phyloP scores from a whole-genome alignment of 2,888 invertebrate genomes.

The Cepaea hortensis region DNA sequence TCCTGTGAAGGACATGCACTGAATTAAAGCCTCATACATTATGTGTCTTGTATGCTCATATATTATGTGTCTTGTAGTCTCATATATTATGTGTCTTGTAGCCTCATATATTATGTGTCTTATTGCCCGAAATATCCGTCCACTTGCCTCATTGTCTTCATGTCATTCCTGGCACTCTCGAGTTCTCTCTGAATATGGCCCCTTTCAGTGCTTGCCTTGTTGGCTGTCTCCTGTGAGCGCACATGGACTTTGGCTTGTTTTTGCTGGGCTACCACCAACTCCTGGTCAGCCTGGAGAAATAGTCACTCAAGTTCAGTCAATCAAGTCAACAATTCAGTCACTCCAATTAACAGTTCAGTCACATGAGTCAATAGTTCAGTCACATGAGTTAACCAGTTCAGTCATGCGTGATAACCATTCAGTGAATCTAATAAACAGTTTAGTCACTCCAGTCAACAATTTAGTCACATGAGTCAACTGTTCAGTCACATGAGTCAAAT shows the following conservation, averaged over 20 bases:
- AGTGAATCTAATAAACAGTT: too few relatives aligned
- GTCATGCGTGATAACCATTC: too few relatives aligned
- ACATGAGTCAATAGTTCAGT: too few relatives aligned
- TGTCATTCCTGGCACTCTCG: constrained; percentile 68
- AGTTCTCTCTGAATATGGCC: constrained; percentile 70
- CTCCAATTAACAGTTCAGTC: not conserved
- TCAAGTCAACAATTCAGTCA: too few relatives aligned
- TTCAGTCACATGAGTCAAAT: too few relatives aligned
- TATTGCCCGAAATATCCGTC: not conserved
- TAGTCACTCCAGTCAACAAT: too few relatives aligned
- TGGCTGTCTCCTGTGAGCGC: constrained; percentile 70
- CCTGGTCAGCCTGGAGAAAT: constrained; percentile 68
- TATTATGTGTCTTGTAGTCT: not conserved
- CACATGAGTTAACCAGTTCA: too few relatives aligned
- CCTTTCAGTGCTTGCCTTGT: constrained; percentile 72
- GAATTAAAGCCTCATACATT: too few relatives aligned
- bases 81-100: not conserved
- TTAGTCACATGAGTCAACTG: too few relatives aligned
- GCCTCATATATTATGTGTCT: not conserved
- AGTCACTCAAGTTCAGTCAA: too few relatives aligned
- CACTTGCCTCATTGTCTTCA: constrained; percentile 67
- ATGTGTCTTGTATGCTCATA: not conserved
- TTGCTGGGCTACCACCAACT: constrained; percentile 68
- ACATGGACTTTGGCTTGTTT: constrained; percentile 68
- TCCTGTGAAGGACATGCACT: too few relatives aligned